phyloP scores from a whole-genome alignment of 1,140 invertebrate genomes.

The Diuraphis noxia region DNA sequence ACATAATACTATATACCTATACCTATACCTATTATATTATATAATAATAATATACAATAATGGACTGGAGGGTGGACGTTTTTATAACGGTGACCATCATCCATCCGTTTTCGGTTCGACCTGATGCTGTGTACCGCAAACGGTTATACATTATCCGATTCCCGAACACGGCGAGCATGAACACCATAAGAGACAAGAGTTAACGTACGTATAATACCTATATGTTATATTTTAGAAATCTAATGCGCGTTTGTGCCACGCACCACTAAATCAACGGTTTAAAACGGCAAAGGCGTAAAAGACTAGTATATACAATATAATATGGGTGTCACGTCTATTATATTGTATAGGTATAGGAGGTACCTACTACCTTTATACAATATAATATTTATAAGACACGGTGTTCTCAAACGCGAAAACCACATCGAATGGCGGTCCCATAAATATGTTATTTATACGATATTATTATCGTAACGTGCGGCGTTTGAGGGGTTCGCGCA shows the following conservation, averaged over 20 bases:
- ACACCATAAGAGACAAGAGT: too few species aligned
- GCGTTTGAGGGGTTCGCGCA: background rate
- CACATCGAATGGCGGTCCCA: background rate
- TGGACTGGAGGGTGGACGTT: background rate
- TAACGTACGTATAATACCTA: too few species aligned
- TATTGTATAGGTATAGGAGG: background rate
- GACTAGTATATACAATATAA: background rate
- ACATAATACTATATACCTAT: too few species aligned
- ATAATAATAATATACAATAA: background rate
- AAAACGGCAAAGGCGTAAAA: background rate
- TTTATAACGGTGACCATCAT: background rate
- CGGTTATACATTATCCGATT: background rate
- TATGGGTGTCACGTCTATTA: background rate
- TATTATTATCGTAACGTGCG: background rate
- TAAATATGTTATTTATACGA: conserved; percentile 15
- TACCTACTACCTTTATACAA: too few species aligned
- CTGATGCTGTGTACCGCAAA: background rate
- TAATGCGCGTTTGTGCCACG: background rate
- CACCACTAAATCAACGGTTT: background rate
- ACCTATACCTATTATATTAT: too few species aligned
- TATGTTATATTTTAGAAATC: background rate
- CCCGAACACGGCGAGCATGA: background rate
- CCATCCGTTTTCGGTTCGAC: background rate
- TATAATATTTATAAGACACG: background rate
- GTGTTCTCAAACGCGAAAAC: background rate